phyloP scores from a whole-genome alignment of 2,113 vertebrate genomes.

The Megaceryle torquata region DNA sequence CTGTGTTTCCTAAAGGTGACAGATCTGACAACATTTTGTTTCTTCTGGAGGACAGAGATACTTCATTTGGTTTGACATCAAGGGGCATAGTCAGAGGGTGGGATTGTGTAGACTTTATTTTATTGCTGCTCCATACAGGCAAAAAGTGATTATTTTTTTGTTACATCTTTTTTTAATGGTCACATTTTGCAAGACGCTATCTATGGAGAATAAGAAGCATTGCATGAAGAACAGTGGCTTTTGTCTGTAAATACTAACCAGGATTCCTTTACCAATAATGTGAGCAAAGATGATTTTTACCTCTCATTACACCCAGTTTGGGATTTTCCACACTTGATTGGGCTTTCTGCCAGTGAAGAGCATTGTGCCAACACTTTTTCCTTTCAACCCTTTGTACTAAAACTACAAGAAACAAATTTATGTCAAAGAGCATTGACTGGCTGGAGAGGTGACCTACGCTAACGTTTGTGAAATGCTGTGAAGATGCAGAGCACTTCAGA shows the following conservation, averaged over 20 bases:
- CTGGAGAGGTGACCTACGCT: accelerated
- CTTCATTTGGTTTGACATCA: neutral
- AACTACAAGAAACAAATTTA: neutral
- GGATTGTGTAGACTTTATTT: neutral
- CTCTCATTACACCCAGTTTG: slow-evolving; percentile 43
- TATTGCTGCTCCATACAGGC: neutral
- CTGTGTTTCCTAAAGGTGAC: neutral
- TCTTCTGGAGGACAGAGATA: neutral
- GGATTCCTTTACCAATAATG: neutral
- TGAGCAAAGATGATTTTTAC: slow-evolving; percentile 5
- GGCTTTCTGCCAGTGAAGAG: neutral
- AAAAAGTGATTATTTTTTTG: neutral
- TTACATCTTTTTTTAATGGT: neutral
- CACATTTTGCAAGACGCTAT: neutral
- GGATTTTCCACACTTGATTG: slow-evolving; percentile 6
- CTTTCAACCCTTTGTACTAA: neutral
- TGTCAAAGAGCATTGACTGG: neutral
- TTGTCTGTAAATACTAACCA: slow-evolving; percentile 40
- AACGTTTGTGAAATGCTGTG: neutral
- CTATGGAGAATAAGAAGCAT: neutral
- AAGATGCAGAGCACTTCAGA: neutral
- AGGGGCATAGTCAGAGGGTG: neutral
- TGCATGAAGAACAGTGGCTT: neutral
- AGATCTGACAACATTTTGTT: neutral
- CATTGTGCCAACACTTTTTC: slow-evolving; percentile 23